phyloP scores from a whole-genome alignment of 2,888 invertebrate species.

The Campopleginae sp. region DNA sequence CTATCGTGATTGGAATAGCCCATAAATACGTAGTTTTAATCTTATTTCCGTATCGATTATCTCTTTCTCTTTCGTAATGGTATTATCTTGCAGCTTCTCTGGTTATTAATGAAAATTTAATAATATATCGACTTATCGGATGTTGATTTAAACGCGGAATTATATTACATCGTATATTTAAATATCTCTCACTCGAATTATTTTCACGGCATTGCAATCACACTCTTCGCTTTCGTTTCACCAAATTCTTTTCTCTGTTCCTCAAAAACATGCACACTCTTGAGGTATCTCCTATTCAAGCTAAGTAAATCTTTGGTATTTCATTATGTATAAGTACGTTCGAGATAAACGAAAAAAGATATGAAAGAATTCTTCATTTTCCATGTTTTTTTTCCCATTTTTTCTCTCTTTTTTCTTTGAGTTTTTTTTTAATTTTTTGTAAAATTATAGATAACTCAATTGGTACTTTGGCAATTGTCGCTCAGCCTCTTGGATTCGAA shows the following conservation, averaged over 20 bases:
- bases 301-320: slow-evolving; percentile 76
- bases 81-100: slow-evolving; percentile 21
- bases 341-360: slow-evolving; percentile 68
- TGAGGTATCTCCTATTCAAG: slow-evolving; percentile 69
- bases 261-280: slow-evolving; percentile 68
- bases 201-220: slow-evolving; percentile 66
- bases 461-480: slow-evolving; percentile 82
- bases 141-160: slow-evolving; percentile 79
- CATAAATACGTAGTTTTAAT: slow-evolving; percentile 82
- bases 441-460: slow-evolving; percentile 76
- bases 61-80: slow-evolving; percentile 43
- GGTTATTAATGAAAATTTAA: slow-evolving; percentile 72
- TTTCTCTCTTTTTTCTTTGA: slow-evolving; percentile 23
- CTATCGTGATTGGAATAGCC: slow-evolving; percentile 81
- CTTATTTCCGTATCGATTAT: slow-evolving; percentile 67
- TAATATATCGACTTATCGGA: slow-evolving; percentile 75
- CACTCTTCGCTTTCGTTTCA: slow-evolving; percentile 68
- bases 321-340: slow-evolving; percentile 71
- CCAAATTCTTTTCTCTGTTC: slow-evolving; percentile 62
- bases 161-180: slow-evolving; percentile 76
- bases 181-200: slow-evolving; percentile 68
- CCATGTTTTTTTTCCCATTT: not conserved
- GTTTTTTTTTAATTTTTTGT: too few species aligned
- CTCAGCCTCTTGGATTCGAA: slow-evolving; percentile 83
- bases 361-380: slow-evolving; percentile 22